Evolutionary conservation across 2,797 vertebrate species (phyloP), one percentile per base, ranked within the genome.

Genomic region (Peromyscus nudipes): DNA sequence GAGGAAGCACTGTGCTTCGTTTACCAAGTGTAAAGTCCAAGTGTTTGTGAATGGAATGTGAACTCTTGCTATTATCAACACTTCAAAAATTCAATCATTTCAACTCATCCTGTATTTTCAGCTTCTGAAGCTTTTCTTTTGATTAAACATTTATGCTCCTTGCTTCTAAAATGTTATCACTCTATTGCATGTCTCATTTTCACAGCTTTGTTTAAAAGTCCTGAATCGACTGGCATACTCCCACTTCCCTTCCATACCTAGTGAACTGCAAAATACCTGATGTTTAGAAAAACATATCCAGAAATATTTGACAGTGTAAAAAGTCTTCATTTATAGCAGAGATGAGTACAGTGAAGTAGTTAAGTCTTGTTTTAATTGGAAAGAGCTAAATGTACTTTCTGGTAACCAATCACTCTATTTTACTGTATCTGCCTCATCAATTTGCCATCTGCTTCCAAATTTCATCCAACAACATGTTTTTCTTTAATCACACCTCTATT

Each of bases 361-460:
- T 96, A 92, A 91, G 57, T 76, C 27, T 92, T 92, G 80, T 91
- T 93, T 96, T 92, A 94, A 96, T 95, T 93, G 85, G 82, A 69
- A 95, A 91, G 97, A 93, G 60, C 91, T 97, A 92, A 92, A 92
- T 97, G 97, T 94, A 89, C 80, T 92, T 96, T 95, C 82, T 89
- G 83, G 85, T 96, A 97, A 94, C 95, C 90, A 97, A 71, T 97
- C 84, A 90, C 40, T 97, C 71, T 57, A 14, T 92, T 89, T 62
- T 89, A 94, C 67, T 91, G 21, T 97, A 85, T 98, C 80, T 97
- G 97, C 97, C 75, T 96, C 97, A 97, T 98, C 76, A 6, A 95
- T 96, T 97, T 92, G 91, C 97, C 98, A 98, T 97, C 98, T 98
- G 97, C 87, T 97, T 95, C 95, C 91, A 96, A 90, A 97, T 96